Percentiles rank a stretch among this genome's conserved stretches.
These are phyloP conservation scores for Diabrotica balteata DNA, from an alignment of 2,888 invertebrate species.

Conservation along the genomic window DNA sequence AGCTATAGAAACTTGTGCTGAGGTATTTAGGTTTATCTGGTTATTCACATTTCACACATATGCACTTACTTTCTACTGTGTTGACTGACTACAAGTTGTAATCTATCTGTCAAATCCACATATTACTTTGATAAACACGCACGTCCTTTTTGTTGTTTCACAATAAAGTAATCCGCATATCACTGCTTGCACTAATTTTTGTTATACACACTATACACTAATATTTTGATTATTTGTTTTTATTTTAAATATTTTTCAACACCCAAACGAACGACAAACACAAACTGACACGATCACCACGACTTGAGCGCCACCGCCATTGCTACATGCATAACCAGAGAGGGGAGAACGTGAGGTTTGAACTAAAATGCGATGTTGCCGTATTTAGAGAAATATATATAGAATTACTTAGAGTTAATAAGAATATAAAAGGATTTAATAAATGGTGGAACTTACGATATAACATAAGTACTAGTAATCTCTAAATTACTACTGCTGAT, in stretches of 20 bases:
- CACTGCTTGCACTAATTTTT: conserved; percentile 28
- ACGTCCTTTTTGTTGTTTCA: conserved; percentile 26
- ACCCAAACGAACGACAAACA: conserved; percentile 33
- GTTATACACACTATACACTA: conserved; percentile 25
- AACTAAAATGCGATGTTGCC: conserved; percentile 16
- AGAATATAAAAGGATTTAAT: too few relatives aligned
- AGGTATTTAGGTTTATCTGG: conserved; percentile 15
- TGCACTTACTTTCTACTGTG: conserved; percentile 43
- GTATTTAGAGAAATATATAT: not conserved
- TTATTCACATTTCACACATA: conserved; percentile 28
- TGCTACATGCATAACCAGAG: conserved; percentile 36
- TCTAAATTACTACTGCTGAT: too few relatives aligned
- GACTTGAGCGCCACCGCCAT: conserved; percentile 49
- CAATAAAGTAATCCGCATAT: conserved; percentile 17
- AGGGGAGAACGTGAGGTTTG: conserved; percentile 25
- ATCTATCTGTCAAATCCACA: conserved; percentile 40
- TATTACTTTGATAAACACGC: conserved; percentile 22
- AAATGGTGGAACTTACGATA: too few relatives aligned
- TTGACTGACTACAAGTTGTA: conserved; percentile 33
- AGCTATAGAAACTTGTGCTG: conserved; percentile 26
- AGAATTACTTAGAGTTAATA: too few relatives aligned
- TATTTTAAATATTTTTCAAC: conserved; percentile 29
- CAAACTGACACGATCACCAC: conserved; percentile 45
- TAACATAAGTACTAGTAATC: too few relatives aligned
- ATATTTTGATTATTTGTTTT: conserved; percentile 22